Evolutionary conservation across 37 sponge, comb jelly and placozoan genomes (phyloP).

Genomic region (Hormiphora californensis): DNA sequence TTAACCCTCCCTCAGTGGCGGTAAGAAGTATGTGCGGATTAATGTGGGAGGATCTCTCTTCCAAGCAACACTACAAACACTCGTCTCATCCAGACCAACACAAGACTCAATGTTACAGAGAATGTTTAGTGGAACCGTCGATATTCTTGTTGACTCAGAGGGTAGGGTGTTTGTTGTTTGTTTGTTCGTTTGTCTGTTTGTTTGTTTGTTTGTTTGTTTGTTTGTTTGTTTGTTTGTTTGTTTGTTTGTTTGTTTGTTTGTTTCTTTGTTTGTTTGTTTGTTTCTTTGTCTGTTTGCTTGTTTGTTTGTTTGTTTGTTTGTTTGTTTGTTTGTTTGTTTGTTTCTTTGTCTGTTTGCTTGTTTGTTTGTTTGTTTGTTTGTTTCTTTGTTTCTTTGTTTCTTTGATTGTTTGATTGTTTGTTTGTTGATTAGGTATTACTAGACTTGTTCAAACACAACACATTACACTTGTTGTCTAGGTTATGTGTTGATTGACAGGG

Average conservation of each 20-base stretch:
- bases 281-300: not conserved
- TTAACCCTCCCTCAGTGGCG: constrained; percentile 17
- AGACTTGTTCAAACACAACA: not conserved
- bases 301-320: too few species aligned
- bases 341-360: too few species aligned
- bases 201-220: not conserved
- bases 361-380: not conserved
- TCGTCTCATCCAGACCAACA: constrained; percentile 60
- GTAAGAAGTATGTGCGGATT: constrained; percentile 78
- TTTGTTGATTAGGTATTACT: not conserved
- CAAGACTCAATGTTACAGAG: constrained; percentile 95
- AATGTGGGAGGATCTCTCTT: constrained; percentile 92
- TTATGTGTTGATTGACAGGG: constrained; percentile 93
- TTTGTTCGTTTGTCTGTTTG: not conserved
- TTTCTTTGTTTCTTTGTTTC: not conserved
- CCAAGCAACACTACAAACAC: constrained; percentile 83
- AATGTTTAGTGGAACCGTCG: constrained; percentile 96
- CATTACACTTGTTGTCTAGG: constrained; percentile 61
- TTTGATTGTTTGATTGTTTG: not conserved
- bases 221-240: not conserved
- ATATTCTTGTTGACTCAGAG: constrained; percentile 82
- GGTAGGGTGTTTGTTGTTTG: constrained; percentile 57
- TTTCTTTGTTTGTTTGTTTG: not conserved
- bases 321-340: not conserved
- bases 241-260: too few species aligned